Conservation (phyloP, 2,888 invertebrate genomes). For the Erynnis tages region DNA sequence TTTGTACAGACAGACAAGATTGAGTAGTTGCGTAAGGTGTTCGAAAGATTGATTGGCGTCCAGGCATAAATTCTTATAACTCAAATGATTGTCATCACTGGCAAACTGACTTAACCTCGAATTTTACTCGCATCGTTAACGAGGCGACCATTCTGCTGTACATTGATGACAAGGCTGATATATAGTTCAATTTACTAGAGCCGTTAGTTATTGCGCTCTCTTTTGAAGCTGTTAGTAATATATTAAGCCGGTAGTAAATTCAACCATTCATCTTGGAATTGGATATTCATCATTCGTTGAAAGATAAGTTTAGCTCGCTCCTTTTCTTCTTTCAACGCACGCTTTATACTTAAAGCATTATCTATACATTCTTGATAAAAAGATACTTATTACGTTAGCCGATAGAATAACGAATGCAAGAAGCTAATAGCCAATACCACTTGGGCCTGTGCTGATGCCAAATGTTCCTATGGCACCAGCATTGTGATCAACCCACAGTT, state of each 20-base stretch:
- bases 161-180: slow-evolving; percentile 25
- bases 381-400: slow-evolving; percentile 5
- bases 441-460: slow-evolving; percentile 35
- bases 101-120: slow-evolving; percentile 39
- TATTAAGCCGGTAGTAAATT: not conserved
- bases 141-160: slow-evolving; percentile 47
- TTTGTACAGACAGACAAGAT: slow-evolving; percentile 37
- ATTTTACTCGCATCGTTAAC: slow-evolving; percentile 48
- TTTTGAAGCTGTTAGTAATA: slow-evolving; percentile 5
- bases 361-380: not conserved
- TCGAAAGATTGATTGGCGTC: slow-evolving; percentile 64
- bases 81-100: slow-evolving; percentile 59
- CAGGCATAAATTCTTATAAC: slow-evolving; percentile 52
- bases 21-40: slow-evolving; percentile 57
- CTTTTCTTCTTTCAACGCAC: no score
- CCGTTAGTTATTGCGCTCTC: slow-evolving; percentile 1
- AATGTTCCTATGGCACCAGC: slow-evolving; percentile 30
- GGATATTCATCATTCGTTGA: not conserved
- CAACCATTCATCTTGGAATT: not conserved
- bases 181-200: slow-evolving; percentile 15
- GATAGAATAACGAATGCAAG: slow-evolving; percentile 8
- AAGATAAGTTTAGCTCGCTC: no score
- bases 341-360: not conserved
- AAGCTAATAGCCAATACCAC: slow-evolving; percentile 32
- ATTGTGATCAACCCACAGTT: slow-evolving; percentile 22